Conservation (phyloP, 2,113 vertebrate species). For the Archocentrus centrarchus region DNA sequence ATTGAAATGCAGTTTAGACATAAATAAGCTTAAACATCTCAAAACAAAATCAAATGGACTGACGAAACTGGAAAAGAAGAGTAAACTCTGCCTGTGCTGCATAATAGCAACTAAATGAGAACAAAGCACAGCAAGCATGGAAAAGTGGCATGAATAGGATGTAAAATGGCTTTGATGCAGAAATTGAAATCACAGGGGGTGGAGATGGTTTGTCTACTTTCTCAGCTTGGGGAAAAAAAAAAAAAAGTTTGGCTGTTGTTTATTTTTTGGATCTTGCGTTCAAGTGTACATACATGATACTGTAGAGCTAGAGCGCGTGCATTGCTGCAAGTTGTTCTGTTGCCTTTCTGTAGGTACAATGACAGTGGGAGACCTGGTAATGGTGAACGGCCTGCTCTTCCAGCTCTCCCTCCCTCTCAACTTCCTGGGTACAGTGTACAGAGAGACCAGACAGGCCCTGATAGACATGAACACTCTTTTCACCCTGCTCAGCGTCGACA, state of each 20-base stretch:
- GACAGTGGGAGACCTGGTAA: slow-evolving; percentile 96
- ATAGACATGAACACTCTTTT: slow-evolving; percentile 99
- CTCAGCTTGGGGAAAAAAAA: slow-evolving; percentile 26
- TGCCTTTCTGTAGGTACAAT: slow-evolving; percentile 83
- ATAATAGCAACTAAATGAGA: slow-evolving; percentile 61
- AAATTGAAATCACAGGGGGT: slow-evolving; percentile 66
- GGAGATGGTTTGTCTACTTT: slow-evolving; percentile 52
- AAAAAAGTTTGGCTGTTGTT: slow-evolving; percentile 13
- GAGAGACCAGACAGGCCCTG: slow-evolving; percentile 97
- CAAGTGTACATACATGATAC: neutral
- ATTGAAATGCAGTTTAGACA: slow-evolving; percentile 16
- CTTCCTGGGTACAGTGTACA: slow-evolving; percentile 98
- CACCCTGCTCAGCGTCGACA: slow-evolving; percentile 92
- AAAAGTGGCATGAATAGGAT: slow-evolving; percentile 64
- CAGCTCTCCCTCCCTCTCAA: slow-evolving; percentile 97
- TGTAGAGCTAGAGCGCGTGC: neutral
- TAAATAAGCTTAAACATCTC: slow-evolving; percentile 21
- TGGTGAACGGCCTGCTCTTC: slow-evolving; percentile 98
- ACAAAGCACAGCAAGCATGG: slow-evolving; percentile 65
- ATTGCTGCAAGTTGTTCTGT: slow-evolving; percentile 17
- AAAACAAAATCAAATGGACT: slow-evolving; percentile 49
- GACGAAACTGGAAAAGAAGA: slow-evolving; percentile 38
- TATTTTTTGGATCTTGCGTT: neutral
- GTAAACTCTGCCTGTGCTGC: slow-evolving; percentile 43
- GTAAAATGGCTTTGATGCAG: slow-evolving; percentile 64